Percentiles rank a stretch among this genome's conserved stretches.
phyloP scores from a whole-genome alignment of 2,113 vertebrate genomes.

The Colius striatus region DNA sequence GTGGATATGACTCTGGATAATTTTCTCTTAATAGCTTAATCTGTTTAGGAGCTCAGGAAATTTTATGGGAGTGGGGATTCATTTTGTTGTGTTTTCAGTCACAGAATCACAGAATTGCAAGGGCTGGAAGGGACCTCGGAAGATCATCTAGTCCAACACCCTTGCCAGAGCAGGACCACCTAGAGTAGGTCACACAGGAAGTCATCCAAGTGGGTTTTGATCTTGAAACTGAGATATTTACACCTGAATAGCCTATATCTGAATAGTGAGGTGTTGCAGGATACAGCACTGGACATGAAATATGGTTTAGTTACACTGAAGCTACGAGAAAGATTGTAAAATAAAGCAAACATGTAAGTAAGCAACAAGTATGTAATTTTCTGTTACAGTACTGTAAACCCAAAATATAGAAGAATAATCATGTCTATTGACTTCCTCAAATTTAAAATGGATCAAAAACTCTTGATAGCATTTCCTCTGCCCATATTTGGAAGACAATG shows the following conservation, averaged over 20 bases:
- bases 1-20: neutral
- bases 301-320: neutral
- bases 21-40: neutral
- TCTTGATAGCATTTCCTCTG: neutral
- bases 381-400: neutral
- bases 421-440: neutral
- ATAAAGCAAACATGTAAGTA: neutral
- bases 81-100: rapidly evolving
- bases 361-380: neutral
- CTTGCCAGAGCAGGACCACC: no score
- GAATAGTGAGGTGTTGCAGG: neutral
- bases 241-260: neutral
- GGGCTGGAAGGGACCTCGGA: no score
- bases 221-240: neutral
- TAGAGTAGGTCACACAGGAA: no score
- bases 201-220: neutral
- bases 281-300: neutral
- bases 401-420: neutral
- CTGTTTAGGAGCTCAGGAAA: neutral
- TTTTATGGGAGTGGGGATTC: neutral
- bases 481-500: neutral
- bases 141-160: no score
- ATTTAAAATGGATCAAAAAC: neutral
- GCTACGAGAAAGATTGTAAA: neutral
- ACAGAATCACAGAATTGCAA: no score